A percentile compares a stretch with the other conserved stretches of the same genome.
Conservation (phyloP, 2,888 invertebrate genomes). For the Drepana falcataria region DNA sequence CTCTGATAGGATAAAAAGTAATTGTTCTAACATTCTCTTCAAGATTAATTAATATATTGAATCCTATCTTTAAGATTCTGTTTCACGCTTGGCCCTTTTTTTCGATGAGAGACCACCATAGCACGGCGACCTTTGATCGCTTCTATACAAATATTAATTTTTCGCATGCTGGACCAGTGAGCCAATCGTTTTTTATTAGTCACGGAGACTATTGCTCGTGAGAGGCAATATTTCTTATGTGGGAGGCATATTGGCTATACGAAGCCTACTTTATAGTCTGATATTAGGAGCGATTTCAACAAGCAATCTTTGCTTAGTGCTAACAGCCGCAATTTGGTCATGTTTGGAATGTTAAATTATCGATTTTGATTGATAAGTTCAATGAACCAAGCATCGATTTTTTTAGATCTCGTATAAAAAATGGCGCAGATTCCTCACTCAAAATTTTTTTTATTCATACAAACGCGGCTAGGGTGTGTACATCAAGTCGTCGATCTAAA, state of each 20-base stretch:
- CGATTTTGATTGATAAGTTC: slow-evolving; percentile 2
- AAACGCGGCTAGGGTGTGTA: too few species aligned
- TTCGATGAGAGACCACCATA: slow-evolving; percentile 49
- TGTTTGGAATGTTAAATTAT: slow-evolving; percentile 1
- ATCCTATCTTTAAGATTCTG: background rate
- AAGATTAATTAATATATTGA: background rate
- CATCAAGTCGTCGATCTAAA: too few species aligned
- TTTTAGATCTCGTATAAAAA: background rate
- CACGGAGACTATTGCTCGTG: slow-evolving; percentile 29
- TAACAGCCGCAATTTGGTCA: background rate
- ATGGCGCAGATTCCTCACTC: too few species aligned
- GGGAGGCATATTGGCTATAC: slow-evolving; percentile 35
- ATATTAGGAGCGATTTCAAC: slow-evolving; percentile 1
- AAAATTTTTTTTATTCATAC: too few species aligned
- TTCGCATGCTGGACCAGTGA: slow-evolving; percentile 47
- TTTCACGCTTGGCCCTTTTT: slow-evolving; percentile 47
- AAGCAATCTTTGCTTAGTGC: slow-evolving; percentile 1
- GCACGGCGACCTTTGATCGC: slow-evolving; percentile 57
- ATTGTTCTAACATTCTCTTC: too few species aligned
- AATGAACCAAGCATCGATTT: background rate
- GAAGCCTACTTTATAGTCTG: slow-evolving; percentile 1
- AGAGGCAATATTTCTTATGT: slow-evolving; percentile 36
- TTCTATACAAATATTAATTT: slow-evolving; percentile 72
- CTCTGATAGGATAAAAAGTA: too few species aligned
- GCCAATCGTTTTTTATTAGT: slow-evolving; percentile 60